phyloP scores from a whole-genome alignment of 1,140 invertebrate genomes.

The Wiebesia pumilae region DNA sequence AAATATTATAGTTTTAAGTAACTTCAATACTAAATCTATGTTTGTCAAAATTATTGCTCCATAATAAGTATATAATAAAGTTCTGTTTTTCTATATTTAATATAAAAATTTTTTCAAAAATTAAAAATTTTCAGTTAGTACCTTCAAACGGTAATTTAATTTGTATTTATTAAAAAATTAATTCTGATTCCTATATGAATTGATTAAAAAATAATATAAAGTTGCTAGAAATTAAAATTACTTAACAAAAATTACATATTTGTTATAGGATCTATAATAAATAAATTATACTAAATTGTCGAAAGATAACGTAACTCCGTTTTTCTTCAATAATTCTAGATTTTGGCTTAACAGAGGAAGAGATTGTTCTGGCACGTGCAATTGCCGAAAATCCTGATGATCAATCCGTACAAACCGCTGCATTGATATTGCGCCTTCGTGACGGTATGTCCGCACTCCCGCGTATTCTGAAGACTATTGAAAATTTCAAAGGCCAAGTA shows the following conservation, averaged over 20 bases:
- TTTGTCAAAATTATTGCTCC: no score
- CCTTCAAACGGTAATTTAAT: no score
- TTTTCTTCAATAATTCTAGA: conserved; percentile 73
- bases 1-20: background rate
- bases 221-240: background rate
- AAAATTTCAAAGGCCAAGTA: conserved; percentile 91
- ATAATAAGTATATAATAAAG: no score
- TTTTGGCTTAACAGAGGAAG: conserved; percentile 90
- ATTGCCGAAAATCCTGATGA: conserved; percentile 85
- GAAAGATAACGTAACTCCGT: no score
- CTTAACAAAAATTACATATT: no score
- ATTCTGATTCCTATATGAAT: no score
- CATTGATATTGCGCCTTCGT: conserved; percentile 87
- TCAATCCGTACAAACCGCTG: conserved; percentile 83
- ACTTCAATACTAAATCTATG: background rate
- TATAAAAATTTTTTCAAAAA: no score
- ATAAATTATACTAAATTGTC: no score
- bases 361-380: conserved; percentile 88
- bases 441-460: conserved; percentile 91
- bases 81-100: no score
- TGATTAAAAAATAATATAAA: background rate
- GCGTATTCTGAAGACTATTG: conserved; percentile 91
- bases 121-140: no score
- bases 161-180: no score
- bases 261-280: no score